Base-by-base conservation (phyloP, 2,888 invertebrate species). In the Pediacus dermestoides region DNA sequence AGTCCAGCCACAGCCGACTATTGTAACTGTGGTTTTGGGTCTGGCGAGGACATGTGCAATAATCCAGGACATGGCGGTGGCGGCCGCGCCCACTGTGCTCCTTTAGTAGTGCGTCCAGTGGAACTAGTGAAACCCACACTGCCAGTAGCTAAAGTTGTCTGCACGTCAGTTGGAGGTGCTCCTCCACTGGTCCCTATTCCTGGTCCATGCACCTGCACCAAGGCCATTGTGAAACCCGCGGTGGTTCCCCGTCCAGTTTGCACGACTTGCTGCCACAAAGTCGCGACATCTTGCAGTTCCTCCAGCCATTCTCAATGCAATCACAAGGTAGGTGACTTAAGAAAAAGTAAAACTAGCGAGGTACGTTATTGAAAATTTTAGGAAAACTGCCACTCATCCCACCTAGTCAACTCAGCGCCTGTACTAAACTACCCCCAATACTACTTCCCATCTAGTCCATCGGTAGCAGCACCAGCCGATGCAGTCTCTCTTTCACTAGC, bases 401-500 rank as follows among this genome's bases (percentile, higher is more conserved):
- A n/a, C n/a, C n/a, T n/a, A n/a, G n/a, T n/a, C n/a, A n/a, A n/a
- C n/a, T n/a, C n/a, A n/a, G n/a, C n/a, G n/a, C n/a, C n/a, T n/a
- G n/a, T n/a, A n/a, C n/a, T n/a, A n/a, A n/a, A n/a, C n/a, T n/a
- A n/a, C n/a, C n/a, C n/a, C n/a, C n/a, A n/a, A n/a, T n/a, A n/a
- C n/a, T n/a, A n/a, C n/a, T n/a, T n/a, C n/a, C n/a, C n/a, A n/a
- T n/a, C n/a, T n/a, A n/a, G n/a, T n/a, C n/a, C 13, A 14, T 11
- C 12, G 8, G 28, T 12, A 9, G 12, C 45, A 6, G 46, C 52
- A 4, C 68, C 74, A 3, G 74, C 74, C 0, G 74, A 75, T 61
- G 68, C 74, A 4, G 70, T 75, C 1, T 74, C 74, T 23, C 56
- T 74, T 9, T 63, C 68, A 3, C 47, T 75, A 10, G 72, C 74